phyloP scores from a whole-genome alignment of 2,113 vertebrate genomes.

The Oncorhynchus clarkii region DNA sequence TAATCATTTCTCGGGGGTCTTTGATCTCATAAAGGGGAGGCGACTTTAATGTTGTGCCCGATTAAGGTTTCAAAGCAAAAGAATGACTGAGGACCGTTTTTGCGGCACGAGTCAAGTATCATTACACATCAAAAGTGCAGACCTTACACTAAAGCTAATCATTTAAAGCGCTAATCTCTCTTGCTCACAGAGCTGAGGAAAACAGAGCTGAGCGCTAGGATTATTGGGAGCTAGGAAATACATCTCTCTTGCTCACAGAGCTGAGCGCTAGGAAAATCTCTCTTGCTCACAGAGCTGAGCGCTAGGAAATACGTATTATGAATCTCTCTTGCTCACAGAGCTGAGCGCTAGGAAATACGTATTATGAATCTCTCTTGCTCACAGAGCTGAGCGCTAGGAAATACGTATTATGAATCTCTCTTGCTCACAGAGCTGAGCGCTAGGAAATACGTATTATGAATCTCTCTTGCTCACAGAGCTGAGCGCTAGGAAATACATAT shows the following conservation, averaged over 20 bases:
- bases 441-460: conserved; percentile 43
- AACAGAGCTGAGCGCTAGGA: too few species aligned
- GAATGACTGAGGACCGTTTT: conserved; percentile 40
- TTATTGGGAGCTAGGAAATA: too few species aligned
- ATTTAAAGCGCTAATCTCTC: conserved; percentile 30
- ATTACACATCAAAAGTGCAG: conserved; percentile 64
- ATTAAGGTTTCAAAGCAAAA: conserved; percentile 70
- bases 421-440: conserved; percentile 35
- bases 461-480: conserved; percentile 22
- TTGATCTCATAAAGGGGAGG: conserved; percentile 66
- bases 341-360: conserved; percentile 44
- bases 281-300: conserved; percentile 31
- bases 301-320: conserved; percentile 45
- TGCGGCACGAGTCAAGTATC: conserved; percentile 66
- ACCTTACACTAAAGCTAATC: conserved; percentile 63
- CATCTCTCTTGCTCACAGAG: conserved; percentile 16
- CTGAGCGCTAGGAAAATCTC: conserved; percentile 39
- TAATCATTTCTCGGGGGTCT: conserved; percentile 62
- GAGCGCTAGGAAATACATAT: conserved; percentile 43
- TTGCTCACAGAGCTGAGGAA: conserved; percentile 34
- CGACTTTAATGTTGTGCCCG: conserved; percentile 68
- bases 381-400: conserved; percentile 43
- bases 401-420: conserved; percentile 36
- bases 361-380: conserved; percentile 26
- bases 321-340: conserved; percentile 7